phyloP scores from a whole-genome alignment of 1,140 invertebrate genomes.

The Drosophila athabasca region DNA sequence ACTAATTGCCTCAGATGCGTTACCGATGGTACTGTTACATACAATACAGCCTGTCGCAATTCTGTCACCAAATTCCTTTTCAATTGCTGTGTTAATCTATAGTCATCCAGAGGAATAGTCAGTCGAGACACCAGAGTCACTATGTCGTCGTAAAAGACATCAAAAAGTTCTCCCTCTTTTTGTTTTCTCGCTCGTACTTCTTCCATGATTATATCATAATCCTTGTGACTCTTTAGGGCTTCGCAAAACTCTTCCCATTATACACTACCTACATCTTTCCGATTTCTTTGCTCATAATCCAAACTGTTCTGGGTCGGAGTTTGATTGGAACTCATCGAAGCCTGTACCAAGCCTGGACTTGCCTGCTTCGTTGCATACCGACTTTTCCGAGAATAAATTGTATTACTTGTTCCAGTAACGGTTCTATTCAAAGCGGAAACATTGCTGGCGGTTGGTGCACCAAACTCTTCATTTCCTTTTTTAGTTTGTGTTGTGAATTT shows the following conservation, averaged over 20 bases:
- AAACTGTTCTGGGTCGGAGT: too few relatives aligned
- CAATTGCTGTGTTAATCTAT: background rate
- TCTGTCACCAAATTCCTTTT: background rate
- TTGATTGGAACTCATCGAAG: too few relatives aligned
- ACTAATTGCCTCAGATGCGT: background rate
- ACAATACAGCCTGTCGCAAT: background rate
- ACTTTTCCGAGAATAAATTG: too few relatives aligned
- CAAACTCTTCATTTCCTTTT: too few relatives aligned
- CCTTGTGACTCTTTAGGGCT: background rate
- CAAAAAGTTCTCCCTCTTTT: background rate
- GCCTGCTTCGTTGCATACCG: too few relatives aligned
- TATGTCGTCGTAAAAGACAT: background rate
- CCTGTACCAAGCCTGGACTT: too few relatives aligned
- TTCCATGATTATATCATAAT: conserved; percentile 8
- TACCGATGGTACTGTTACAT: background rate
- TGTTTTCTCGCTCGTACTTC: conserved; percentile 3
- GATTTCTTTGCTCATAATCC: background rate
- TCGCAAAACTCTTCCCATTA: conserved; percentile 9
- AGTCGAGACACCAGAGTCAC: background rate
- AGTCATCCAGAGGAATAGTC: background rate
- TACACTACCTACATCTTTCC: background rate
- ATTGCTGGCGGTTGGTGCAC: too few relatives aligned
- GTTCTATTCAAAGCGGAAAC: too few relatives aligned
- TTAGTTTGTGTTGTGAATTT: too few relatives aligned
- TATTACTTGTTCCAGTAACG: too few relatives aligned